Evolutionary conservation across 2,888 invertebrate genomes (phyloP).

Genomic region (Lycia hirtaria): DNA sequence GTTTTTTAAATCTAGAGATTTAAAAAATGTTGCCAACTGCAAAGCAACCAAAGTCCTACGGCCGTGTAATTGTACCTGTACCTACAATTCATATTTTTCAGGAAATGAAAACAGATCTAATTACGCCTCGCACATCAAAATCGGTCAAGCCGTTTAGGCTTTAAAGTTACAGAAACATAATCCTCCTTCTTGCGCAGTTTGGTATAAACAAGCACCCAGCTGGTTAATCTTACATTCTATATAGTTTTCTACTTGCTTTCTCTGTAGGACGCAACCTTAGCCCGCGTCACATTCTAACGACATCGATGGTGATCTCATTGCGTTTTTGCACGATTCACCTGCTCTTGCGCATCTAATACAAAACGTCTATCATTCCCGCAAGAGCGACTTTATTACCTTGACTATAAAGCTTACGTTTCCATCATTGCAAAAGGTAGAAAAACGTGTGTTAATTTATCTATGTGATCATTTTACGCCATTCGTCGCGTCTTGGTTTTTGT

Average conservation of each 20-base stretch:
- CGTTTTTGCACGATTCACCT: constrained; percentile 78
- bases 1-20: no score
- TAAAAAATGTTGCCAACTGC: no score
- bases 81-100: no score
- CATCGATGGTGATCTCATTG: constrained; percentile 75
- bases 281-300: constrained; percentile 70
- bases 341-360: constrained; percentile 23
- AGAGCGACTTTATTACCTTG: not conserved
- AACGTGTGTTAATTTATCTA: constrained; percentile 35
- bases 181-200: no score
- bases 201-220: no score
- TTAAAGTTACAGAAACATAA: no score
- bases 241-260: not conserved
- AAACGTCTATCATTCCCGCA: not conserved
- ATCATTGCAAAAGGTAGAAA: constrained; percentile 3
- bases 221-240: not conserved
- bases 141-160: no score
- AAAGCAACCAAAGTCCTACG: no score
- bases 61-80: no score
- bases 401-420: not conserved
- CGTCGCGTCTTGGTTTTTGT: constrained; percentile 32
- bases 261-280: constrained; percentile 17
- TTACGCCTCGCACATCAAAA: no score
- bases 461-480: constrained; percentile 51
- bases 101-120: no score